These are phyloP conservation scores for Chloropsis cyanopogon DNA, from an alignment of 2,113 vertebrate genomes.

Conservation along the genomic window DNA sequence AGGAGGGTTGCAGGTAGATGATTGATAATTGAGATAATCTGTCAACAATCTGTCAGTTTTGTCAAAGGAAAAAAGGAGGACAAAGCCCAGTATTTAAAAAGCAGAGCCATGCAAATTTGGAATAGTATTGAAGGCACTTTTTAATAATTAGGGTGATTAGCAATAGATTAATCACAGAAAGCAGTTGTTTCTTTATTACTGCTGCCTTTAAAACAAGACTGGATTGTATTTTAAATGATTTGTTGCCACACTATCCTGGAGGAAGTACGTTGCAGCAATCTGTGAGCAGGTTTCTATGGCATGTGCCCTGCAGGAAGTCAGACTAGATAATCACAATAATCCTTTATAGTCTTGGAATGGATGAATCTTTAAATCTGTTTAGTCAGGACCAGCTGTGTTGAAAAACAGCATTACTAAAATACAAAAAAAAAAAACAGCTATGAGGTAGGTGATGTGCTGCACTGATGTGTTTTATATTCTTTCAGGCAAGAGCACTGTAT, in stretches of 20 bases:
- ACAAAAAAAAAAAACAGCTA: not conserved
- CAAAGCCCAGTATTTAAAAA: not conserved
- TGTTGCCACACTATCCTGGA: not conserved
- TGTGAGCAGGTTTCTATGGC: slow-evolving; percentile 10
- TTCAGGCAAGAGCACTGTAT: not conserved
- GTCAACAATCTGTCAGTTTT: not conserved
- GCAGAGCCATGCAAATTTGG: not conserved
- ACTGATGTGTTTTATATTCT: not conserved
- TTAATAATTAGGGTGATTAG: not conserved
- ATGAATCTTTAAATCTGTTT: slow-evolving; percentile 62
- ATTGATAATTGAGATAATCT: not conserved
- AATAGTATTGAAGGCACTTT: not conserved
- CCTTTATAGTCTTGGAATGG: slow-evolving; percentile 47
- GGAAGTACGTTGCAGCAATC: not conserved
- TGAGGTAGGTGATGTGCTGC: not conserved
- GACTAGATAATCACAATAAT: slow-evolving; percentile 54
- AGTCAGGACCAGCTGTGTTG: slow-evolving; percentile 58
- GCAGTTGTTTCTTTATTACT: not conserved
- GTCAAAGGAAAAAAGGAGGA: not conserved
- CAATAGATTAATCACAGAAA: not conserved
- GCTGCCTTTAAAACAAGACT: not conserved
- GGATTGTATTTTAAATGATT: not conserved
- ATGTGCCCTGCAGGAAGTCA: slow-evolving; percentile 41
- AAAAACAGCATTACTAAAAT: slow-evolving; percentile 15
- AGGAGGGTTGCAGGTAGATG: not conserved